Base-by-base conservation (phyloP, 1,140 invertebrate species). In the Scylla paramamosain region DNA sequence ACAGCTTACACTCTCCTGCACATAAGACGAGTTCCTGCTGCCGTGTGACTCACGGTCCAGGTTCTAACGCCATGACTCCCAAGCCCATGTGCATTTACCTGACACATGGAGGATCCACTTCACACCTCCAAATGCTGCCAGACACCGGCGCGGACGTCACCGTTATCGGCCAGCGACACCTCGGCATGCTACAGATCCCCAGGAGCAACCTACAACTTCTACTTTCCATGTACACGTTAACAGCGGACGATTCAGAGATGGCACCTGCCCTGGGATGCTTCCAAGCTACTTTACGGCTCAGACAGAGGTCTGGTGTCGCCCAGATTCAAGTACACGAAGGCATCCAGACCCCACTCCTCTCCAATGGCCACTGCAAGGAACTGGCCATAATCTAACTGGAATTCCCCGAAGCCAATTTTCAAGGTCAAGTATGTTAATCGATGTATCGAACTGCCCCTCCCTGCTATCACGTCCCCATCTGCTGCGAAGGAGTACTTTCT, bases 241-340 rank as follows among this genome's bases (percentile, higher is more conserved):
- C 83, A 14, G 92, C 77, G 31, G 82, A 93, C 28, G 83, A 14
- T 25, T 93, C 82, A 39, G 77, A 29, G 45, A 93, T 93, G 92
- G 29, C 83, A n/a, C 92, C 67, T 92, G 91, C 52, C 31, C 91
- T 92, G 10, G 4, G 82, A 25, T 77, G 14, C 25, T 32, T 82
- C 45, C 4, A 0, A n/a, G 29, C 29, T 31, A 14, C 91, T 20
- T 29, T 93, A 28, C 84, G 14, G 39, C 25, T 84, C 32, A 29
- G 39, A 7, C 84, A 93, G 92, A 59, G 16, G 31, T 92, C 91
- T 48, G 48, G 92, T 28, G 6, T 6, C 84, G 92, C 82, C 39
- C 20, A 12, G 31, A 93, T 93, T 46, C 32, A 48, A 31, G 83
- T 86, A 31, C 59, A 84, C 7, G 92, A 93, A 1, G 45, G 83